Percentiles rank a stretch among this genome's conserved stretches.
Evolutionary conservation across 2,888 invertebrate species (phyloP).

Genomic region (Cheilosia scutellata): DNA sequence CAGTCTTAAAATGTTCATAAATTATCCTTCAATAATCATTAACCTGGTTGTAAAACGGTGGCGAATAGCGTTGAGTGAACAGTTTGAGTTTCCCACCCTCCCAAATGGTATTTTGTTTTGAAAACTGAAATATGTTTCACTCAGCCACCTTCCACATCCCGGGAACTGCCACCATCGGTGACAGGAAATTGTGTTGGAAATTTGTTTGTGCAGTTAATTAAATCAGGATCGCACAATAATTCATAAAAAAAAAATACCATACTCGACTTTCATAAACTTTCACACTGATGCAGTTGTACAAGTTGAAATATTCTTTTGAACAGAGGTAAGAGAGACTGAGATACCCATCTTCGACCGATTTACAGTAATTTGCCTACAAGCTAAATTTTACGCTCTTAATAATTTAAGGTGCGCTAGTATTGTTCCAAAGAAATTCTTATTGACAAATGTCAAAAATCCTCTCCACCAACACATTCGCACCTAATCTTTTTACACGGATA

Average conservation of each 20-base stretch:
- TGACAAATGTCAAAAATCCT: no score
- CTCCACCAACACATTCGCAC: no score
- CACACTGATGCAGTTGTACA: constrained; percentile 1
- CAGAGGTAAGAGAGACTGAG: no score
- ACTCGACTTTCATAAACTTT: constrained; percentile 18
- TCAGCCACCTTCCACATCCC: constrained; percentile 21
- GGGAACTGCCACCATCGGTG: constrained; percentile 22
- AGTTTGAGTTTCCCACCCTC: neutral
- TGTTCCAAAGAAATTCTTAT: no score
- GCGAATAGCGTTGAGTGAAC: neutral
- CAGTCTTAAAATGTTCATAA: constrained; percentile 53
- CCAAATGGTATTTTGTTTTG: neutral
- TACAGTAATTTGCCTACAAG: no score
- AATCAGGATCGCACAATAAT: constrained; percentile 5
- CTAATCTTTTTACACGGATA: no score
- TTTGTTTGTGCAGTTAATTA: constrained; percentile 35
- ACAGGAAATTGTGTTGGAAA: constrained; percentile 33
- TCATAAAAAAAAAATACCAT: neutral
- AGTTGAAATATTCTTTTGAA: constrained; percentile 34
- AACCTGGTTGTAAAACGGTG: constrained; percentile 60
- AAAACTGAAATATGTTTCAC: constrained; percentile 16
- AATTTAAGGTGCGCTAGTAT: no score
- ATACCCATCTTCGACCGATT: no score
- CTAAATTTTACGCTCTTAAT: no score
- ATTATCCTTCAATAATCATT: constrained; percentile 67